Base-by-base conservation (phyloP, 2,113 vertebrate species). In the Lagopus muta region DNA sequence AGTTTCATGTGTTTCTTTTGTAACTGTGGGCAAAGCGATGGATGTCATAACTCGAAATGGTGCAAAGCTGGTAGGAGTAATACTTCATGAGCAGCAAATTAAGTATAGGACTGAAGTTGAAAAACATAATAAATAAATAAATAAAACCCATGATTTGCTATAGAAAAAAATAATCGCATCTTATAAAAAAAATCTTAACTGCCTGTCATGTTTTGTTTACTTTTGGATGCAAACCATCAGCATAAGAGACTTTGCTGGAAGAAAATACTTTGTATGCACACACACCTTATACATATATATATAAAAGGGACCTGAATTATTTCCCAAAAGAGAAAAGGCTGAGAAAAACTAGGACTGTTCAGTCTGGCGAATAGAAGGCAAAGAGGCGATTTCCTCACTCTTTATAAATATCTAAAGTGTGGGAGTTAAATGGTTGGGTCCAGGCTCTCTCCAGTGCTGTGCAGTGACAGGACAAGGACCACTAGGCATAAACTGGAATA, bases 221-320 rank as follows among this genome's bases (percentile, higher is more conserved):
- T 54, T 54, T 28, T 73, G 38, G n/a, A 69, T 67, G 48, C 27
- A 22, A 72, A 36, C 15, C 36, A 20, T 13, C 11, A 21, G 5
- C 22, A 8, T n/a, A 27, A n/a, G 9, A 42, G 25, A 22, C 42
- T 64, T 86, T 38, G 28, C 32, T 72, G 60, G 2, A 62, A 61
- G 13, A 38, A 22, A 50, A 42, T 40, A 55, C 0, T 38, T 1
- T 54, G 5, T 48, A 8, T 54, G 0, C 34, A 0, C 4, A 0
- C 57, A 28, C 38, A 38, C 38, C 38, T 38, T 38, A 10, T 38
- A 38, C 9, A 36, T 36, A 36, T 36, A 36, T 36, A 36, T 36
- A 27, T 52, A 52, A 28, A 28, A 28, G 25, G 52, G 27, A 15
- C 27, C 27, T 54, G 52, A 8, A 54, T 9, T 27, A 10, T 54